Conservation (phyloP, 1,140 invertebrate genomes). For the Rhyzopertha dominica region DNA sequence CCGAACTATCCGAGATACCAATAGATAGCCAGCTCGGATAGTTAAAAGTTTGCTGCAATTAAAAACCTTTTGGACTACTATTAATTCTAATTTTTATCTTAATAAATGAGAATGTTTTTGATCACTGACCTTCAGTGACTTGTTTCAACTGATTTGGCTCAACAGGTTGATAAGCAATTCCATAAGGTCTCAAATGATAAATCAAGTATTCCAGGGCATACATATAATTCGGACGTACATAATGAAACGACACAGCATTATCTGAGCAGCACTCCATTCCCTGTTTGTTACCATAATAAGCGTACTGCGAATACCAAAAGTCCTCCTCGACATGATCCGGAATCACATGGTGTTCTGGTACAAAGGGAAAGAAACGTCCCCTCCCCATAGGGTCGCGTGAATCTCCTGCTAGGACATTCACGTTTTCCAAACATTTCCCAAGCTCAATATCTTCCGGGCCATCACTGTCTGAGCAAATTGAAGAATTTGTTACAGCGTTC, state of each 20-base stretch:
- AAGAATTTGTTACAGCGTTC: slow-evolving; percentile 61
- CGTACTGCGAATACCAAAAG: slow-evolving; percentile 95
- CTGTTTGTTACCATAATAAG: slow-evolving; percentile 86
- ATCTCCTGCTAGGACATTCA: slow-evolving; percentile 83
- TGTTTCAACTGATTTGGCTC: slow-evolving; percentile 28
- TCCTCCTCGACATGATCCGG: slow-evolving; percentile 73
- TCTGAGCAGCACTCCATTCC: slow-evolving; percentile 94
- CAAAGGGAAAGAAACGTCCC: slow-evolving; percentile 90
- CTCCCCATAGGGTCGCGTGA: slow-evolving; percentile 77
- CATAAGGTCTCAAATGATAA: slow-evolving; percentile 90
- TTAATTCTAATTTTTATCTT: too few relatives aligned
- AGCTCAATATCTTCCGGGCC: slow-evolving; percentile 89
- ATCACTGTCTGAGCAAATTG: slow-evolving; percentile 63
- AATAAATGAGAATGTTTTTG: too few relatives aligned
- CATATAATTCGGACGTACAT: slow-evolving; percentile 89
- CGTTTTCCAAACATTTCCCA: slow-evolving; percentile 82
- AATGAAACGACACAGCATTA: slow-evolving; percentile 94
- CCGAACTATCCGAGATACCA: too few relatives aligned
- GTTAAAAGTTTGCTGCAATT: too few relatives aligned
- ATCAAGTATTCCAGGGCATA: slow-evolving; percentile 95
- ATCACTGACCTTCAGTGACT: too few relatives aligned
- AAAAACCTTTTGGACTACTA: too few relatives aligned
- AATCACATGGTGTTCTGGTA: slow-evolving; percentile 86
- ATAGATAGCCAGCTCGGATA: too few relatives aligned
- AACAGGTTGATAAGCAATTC: slow-evolving; percentile 56